phyloP scores from a whole-genome alignment of 2,888 invertebrate genomes.

The Drosophila conformis region DNA sequence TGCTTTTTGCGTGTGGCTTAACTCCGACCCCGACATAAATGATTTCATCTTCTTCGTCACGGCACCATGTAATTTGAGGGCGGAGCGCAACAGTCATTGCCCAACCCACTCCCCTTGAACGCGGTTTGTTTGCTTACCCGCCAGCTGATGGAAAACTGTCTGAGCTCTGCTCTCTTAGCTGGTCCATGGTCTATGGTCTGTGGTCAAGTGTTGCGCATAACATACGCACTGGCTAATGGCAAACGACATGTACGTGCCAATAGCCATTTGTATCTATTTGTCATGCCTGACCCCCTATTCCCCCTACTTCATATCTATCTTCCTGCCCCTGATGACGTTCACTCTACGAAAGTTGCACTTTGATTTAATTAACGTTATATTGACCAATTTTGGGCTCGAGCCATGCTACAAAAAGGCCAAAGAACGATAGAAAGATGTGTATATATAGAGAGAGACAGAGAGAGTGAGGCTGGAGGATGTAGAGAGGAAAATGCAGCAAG shows the following conservation, averaged over 20 bases:
- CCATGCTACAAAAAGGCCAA: slow-evolving; percentile 43
- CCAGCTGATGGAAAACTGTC: slow-evolving; percentile 40
- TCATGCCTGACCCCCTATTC: slow-evolving; percentile 50
- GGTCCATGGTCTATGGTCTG: neutral
- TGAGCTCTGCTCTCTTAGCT: slow-evolving; percentile 3
- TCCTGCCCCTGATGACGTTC: slow-evolving; percentile 1
- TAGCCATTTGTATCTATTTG: slow-evolving; percentile 83
- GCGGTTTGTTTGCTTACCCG: slow-evolving; percentile 41
- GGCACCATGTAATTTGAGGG: slow-evolving; percentile 51
- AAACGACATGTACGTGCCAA: slow-evolving; percentile 80
- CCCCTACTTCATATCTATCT: neutral
- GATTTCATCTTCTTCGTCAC: slow-evolving; percentile 29
- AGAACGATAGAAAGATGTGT: slow-evolving; percentile 17
- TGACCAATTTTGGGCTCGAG: slow-evolving; percentile 78
- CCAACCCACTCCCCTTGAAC: neutral
- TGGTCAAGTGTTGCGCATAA: slow-evolving; percentile 62
- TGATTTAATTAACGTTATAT: slow-evolving; percentile 83
- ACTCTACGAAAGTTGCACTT: slow-evolving; percentile 49
- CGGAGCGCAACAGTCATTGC: slow-evolving; percentile 43
- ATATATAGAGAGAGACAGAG: slow-evolving; percentile 1
- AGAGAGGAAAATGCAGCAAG: slow-evolving; percentile 1
- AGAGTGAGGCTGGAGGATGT: neutral
- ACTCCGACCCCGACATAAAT: slow-evolving; percentile 21
- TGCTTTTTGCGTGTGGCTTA: slow-evolving; percentile 6
- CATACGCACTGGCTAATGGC: slow-evolving; percentile 76